Evolutionary conservation across 2,888 invertebrate genomes (phyloP).

Genomic region (Stenolophus ochropezus): DNA sequence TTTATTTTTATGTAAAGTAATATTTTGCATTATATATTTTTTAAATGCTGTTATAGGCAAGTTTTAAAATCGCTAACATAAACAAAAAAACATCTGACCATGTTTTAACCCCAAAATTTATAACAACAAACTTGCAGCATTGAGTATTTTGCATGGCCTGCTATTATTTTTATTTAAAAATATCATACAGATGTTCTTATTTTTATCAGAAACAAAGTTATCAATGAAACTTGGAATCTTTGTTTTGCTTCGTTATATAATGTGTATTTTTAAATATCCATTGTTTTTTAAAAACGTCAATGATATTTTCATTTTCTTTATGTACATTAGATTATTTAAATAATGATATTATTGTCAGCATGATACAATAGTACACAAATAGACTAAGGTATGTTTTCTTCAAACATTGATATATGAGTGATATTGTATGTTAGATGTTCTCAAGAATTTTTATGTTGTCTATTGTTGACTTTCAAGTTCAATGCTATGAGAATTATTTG

Average conservation of each 20-base stretch:
- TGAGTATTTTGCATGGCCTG: slow-evolving; percentile 6
- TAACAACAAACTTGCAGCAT: neutral
- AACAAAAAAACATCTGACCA: neutral
- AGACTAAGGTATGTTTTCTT: slow-evolving; percentile 1
- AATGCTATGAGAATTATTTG: slow-evolving; percentile 7
- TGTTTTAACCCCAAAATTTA: slow-evolving; percentile 27
- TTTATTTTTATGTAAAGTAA: slow-evolving; percentile 22
- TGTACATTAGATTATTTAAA: slow-evolving; percentile 21
- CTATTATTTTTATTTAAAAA: slow-evolving; percentile 43
- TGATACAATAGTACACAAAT: slow-evolving; percentile 20
- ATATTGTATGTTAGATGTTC: slow-evolving; percentile 20
- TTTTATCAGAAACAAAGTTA: slow-evolving; percentile 22
- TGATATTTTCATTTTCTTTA: slow-evolving; percentile 6
- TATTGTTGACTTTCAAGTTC: slow-evolving; percentile 32
- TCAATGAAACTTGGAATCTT: slow-evolving; percentile 27
- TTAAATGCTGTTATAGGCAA: neutral
- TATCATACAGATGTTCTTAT: slow-evolving; percentile 40
- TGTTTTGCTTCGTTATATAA: slow-evolving; percentile 32
- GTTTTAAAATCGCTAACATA: neutral
- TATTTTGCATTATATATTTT: slow-evolving; percentile 14
- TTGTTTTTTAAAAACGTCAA: slow-evolving; percentile 30
- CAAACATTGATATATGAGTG: slow-evolving; percentile 2
- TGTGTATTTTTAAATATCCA: slow-evolving; percentile 25
- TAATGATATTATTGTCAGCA: slow-evolving; percentile 7
- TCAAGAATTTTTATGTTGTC: slow-evolving; percentile 35